A percentile compares a stretch with the other conserved stretches of the same genome.
Conservation (phyloP, 2,113 vertebrate species). For the Nycticryphes semicollaris region DNA sequence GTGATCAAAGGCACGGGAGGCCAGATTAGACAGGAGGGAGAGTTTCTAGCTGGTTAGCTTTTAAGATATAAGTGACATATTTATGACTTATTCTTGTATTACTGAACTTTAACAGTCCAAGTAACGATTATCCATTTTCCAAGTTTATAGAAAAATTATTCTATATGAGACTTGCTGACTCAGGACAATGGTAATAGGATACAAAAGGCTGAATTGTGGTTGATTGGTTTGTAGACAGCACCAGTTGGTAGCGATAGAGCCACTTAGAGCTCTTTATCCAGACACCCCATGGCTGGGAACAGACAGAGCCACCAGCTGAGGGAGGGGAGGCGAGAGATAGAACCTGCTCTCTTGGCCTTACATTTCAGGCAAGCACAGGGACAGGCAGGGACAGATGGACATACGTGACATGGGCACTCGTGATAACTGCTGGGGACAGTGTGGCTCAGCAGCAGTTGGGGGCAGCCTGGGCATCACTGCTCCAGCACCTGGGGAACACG, state of each 20-base stretch:
- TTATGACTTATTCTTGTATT: constrained; percentile 50
- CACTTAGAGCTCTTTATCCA: not conserved
- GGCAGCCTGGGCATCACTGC: not conserved
- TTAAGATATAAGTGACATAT: constrained; percentile 39
- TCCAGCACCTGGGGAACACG: fast-evolving
- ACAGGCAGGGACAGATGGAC: not conserved
- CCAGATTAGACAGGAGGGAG: not conserved
- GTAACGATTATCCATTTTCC: not conserved
- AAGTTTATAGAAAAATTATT: not conserved
- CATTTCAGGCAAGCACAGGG: not conserved
- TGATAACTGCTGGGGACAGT: not conserved
- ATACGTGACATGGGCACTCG: fast-evolving
- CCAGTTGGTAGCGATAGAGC: not conserved
- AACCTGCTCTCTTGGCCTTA: not conserved
- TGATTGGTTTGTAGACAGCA: not conserved
- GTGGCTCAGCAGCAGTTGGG: not conserved
- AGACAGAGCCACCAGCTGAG: not conserved
- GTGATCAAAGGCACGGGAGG: constrained; percentile 46
- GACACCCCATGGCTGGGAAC: fast-evolving
- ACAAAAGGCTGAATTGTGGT: not conserved
- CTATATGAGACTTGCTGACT: constrained; percentile 22
- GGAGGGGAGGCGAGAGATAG: not conserved
- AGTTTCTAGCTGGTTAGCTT: constrained; percentile 16
- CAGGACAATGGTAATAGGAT: not conserved
- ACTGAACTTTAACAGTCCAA: constrained; percentile 13